Evolutionary conservation across 1,140 invertebrate genomes (phyloP).

Genomic region (Orius laevigatus): DNA sequence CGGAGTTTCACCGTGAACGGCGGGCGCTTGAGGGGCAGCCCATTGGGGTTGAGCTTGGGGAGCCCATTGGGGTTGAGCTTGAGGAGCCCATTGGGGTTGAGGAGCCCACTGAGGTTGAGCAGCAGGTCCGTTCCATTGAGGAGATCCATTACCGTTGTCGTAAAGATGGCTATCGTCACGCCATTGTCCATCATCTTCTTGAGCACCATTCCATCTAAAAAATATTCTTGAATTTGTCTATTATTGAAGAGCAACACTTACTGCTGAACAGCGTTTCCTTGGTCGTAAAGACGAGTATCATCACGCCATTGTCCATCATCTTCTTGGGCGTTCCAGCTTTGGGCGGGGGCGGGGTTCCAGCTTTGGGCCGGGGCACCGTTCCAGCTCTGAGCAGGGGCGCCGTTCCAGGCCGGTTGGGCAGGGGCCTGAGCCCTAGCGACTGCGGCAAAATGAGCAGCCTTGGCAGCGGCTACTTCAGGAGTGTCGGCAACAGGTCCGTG

Average conservation of each 20-base stretch:
- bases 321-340: no score
- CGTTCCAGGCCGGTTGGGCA: no score
- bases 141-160: not conserved
- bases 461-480: slow-evolving; percentile 22
- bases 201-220: not conserved
- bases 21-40: slow-evolving; percentile 5
- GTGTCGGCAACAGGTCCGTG: slow-evolving; percentile 29
- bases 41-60: no score
- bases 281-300: no score
- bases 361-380: no score
- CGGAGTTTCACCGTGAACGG: slow-evolving; percentile 6
- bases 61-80: slow-evolving; percentile 1
- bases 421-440: slow-evolving; percentile 13
- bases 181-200: slow-evolving; percentile 7
- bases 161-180: slow-evolving; percentile 1
- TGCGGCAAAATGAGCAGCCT: slow-evolving; percentile 21
- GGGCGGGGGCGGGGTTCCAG: no score
- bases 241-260: no score
- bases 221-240: no score
- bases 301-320: no score
- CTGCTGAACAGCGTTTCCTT: no score
- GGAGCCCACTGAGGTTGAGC: not conserved
- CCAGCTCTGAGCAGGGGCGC: no score
- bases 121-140: not conserved
- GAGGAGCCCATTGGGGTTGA: slow-evolving; percentile 1